Conservation (phyloP, 1,140 invertebrate genomes). For the Drosophila trapezifrons region DNA sequence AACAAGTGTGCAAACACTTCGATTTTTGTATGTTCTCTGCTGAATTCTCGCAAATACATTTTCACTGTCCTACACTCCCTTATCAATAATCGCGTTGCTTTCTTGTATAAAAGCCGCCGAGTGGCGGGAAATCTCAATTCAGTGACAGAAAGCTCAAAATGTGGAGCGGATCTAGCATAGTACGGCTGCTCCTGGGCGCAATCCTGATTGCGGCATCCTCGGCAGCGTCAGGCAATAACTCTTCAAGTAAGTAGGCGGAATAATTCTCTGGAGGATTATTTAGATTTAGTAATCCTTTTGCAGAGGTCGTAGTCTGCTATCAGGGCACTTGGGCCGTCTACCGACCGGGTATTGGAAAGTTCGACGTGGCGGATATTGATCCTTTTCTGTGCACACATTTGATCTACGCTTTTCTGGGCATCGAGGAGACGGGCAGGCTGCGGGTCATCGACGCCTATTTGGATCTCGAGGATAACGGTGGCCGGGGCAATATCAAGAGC, state of each 20-base stretch:
- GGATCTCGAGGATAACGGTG: conserved; percentile 86
- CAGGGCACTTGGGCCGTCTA: conserved; percentile 91
- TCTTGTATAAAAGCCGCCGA: conserved; percentile 50
- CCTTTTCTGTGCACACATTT: conserved; percentile 89
- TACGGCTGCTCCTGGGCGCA: conserved; percentile 9
- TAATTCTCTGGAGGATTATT: neutral
- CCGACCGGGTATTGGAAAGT: conserved; percentile 87
- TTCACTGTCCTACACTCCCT: conserved; percentile 44
- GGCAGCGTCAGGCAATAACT: conserved; percentile 1
- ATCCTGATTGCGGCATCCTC: conserved; percentile 24
- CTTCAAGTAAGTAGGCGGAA: conserved; percentile 41
- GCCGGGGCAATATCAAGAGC: conserved; percentile 84
- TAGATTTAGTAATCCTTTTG: conserved; percentile 35
- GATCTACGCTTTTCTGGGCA: conserved; percentile 89
- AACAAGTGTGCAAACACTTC: conserved; percentile 61
- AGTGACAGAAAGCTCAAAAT: conserved; percentile 30
- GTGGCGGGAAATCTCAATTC: neutral
- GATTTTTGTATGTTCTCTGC: conserved; percentile 44
- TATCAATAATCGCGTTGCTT: conserved; percentile 33
- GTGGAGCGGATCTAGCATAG: conserved; percentile 8
- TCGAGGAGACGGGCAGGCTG: conserved; percentile 85
- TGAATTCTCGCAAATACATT: conserved; percentile 43
- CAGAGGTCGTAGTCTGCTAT: conserved; percentile 88
- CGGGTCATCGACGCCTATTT: conserved; percentile 87
- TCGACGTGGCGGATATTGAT: conserved; percentile 88